Percentiles rank a stretch among this genome's conserved stretches.
phyloP scores from a whole-genome alignment of 2,797 vertebrate genomes.

The Agapornis canus region DNA sequence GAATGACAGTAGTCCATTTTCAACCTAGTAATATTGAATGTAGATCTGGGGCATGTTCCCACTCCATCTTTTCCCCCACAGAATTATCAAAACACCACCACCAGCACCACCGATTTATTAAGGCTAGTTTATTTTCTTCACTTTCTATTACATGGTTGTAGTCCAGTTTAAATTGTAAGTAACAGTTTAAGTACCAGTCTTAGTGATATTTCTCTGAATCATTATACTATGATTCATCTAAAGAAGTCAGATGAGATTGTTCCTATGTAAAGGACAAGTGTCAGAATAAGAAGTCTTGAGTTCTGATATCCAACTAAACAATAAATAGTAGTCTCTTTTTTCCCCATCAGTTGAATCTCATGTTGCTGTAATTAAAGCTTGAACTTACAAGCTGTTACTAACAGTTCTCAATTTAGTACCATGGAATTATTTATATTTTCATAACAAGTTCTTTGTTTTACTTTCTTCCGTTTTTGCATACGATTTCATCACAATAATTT shows the following conservation, averaged over 20 bases:
- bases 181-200: background rate
- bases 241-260: background rate
- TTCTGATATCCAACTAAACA: background rate
- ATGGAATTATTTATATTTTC: background rate
- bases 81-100: background rate
- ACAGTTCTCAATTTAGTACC: background rate
- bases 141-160: background rate
- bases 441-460: background rate
- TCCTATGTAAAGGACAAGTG: background rate
- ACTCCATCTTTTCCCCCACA: background rate
- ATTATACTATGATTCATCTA: background rate
- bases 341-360: background rate
- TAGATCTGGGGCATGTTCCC: background rate
- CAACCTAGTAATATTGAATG: background rate
- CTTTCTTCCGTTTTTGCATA: background rate
- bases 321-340: background rate
- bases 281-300: background rate
- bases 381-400: background rate
- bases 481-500: constrained; percentile 17
- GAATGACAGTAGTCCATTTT: background rate
- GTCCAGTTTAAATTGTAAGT: background rate
- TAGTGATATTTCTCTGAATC: background rate
- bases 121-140: background rate
- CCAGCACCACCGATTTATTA: background rate
- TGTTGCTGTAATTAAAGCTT: background rate